Evolutionary conservation across 2,113 vertebrate species (phyloP), one percentile per base, ranked within the genome.

Genomic region (Heterochromis multidens): DNA sequence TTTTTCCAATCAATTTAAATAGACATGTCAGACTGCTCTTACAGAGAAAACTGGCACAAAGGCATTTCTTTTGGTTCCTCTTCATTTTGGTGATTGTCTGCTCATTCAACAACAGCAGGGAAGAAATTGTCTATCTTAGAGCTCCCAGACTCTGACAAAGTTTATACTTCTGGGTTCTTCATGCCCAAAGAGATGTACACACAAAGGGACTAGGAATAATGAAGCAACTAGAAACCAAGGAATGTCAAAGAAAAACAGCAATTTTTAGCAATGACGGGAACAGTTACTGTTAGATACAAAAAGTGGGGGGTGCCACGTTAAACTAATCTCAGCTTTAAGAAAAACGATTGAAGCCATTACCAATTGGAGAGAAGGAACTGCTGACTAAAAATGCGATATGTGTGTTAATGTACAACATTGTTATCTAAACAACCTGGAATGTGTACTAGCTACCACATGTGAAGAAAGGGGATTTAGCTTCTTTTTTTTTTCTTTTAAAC

Each of bases 341-440:
- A 52, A 21, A 72, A 52, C 7, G 67, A 17, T 31, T 43, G 27
- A 31, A 54, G 17, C 7, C 27, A 31, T 31, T 52, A 21, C 43
- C 67, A 52, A 17, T 2, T 16, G 11, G 27, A 74, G 46, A 52
- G 19, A 74, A 54, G 6, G 31, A 52, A 31, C 46, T 74, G 43
- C 67, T 49, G 43, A 72, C 43, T 27, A 4, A 21, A 5, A 49
- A 29, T 52, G 25, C 49, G 43, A 49, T 29, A 14, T 14, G 13
- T 49, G 14, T 16, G 14, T 3, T 4, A 72, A 6, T 16, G 0
- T 49, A 29, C 67, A 0, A 0, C 16, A 70, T 3, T 21, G 5
- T 58, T 25, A 13, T 10, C 56, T 25, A 12, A 25, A 25, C 12
- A 52, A 52, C 67, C 3, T 46, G 65, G 16, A 29, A 46, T 46